These are phyloP conservation scores for Myotis pilosus DNA, from an alignment of 2,797 vertebrate genomes.

Conservation along the genomic window DNA sequence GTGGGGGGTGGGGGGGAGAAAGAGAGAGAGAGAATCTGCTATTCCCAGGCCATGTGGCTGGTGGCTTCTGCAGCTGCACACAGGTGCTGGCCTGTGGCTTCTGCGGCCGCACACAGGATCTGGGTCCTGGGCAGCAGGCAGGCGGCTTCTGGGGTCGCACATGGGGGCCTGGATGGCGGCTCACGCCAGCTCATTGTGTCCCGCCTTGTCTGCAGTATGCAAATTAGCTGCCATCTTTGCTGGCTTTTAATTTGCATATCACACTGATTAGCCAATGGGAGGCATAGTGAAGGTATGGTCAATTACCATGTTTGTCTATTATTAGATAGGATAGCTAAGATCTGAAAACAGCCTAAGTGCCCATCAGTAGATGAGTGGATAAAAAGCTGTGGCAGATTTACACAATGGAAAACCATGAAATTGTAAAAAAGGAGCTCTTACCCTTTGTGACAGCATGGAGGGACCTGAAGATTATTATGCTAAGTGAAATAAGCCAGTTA, in stretches of 20 bases:
- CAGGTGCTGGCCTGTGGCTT: fast-evolving
- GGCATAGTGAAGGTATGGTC: too few species aligned
- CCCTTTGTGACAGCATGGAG: not conserved
- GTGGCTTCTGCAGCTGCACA: too few species aligned
- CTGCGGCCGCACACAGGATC: too few species aligned
- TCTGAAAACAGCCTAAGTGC: not conserved
- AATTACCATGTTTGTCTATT: too few species aligned
- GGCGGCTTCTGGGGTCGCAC: too few species aligned
- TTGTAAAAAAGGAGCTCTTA: not conserved
- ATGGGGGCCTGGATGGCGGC: too few species aligned
- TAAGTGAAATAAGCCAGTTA: not conserved
- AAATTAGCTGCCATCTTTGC: too few species aligned
- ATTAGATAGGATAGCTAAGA: not conserved
- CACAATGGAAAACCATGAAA: not conserved
- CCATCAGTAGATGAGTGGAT: not conserved
- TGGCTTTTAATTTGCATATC: too few species aligned
- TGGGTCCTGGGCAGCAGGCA: too few species aligned
- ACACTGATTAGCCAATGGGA: too few species aligned
- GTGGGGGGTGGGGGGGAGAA: not conserved
- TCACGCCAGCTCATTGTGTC: too few species aligned
- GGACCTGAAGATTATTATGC: not conserved
- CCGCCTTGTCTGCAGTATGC: too few species aligned
- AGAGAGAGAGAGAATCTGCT: not conserved
- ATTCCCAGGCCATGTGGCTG: not conserved
- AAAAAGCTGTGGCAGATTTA: not conserved